phyloP scores from a whole-genome alignment of 2,797 vertebrate species.

The Moxostoma hubbsi region DNA sequence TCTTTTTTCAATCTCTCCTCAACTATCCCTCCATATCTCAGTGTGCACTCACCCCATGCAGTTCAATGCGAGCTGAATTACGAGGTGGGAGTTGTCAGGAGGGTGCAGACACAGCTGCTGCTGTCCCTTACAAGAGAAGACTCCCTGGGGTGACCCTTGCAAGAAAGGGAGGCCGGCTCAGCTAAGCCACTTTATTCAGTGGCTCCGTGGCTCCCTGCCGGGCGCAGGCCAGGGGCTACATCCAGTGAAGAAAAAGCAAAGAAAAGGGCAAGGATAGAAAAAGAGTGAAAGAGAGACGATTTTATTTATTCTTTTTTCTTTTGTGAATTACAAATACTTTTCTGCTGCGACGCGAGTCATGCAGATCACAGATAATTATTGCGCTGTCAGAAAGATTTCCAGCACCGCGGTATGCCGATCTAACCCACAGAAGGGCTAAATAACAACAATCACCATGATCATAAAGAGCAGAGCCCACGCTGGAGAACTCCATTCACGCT shows the following conservation, averaged over 20 bases:
- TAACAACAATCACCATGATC: constrained; percentile 65
- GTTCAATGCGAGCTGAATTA: constrained; percentile 52
- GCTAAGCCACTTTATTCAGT: constrained; percentile 55
- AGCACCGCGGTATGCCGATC: constrained; percentile 46
- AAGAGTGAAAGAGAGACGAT: neutral
- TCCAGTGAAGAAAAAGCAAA: constrained; percentile 39
- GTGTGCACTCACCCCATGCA: constrained; percentile 44
- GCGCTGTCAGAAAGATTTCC: constrained; percentile 71
- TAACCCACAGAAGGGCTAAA: constrained; percentile 53
- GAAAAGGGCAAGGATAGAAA: constrained; percentile 18
- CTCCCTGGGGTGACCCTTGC: constrained; percentile 54
- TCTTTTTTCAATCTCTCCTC: constrained; percentile 4
- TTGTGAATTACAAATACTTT: constrained; percentile 38
- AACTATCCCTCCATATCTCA: constrained; percentile 16
- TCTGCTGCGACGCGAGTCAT: constrained; percentile 53
- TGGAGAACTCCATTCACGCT: constrained; percentile 56
- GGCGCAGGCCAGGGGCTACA: constrained; percentile 44
- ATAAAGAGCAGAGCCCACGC: constrained; percentile 67
- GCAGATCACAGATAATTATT: constrained; percentile 66
- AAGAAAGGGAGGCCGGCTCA: constrained; percentile 32
- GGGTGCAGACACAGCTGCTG: constrained; percentile 56
- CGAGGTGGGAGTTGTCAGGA: constrained; percentile 38
- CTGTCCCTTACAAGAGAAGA: constrained; percentile 47
- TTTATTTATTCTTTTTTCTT: constrained; percentile 23
- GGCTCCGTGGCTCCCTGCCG: constrained; percentile 36